A percentile compares a stretch with the other conserved stretches of the same genome.
Conservation (phyloP, 2,113 vertebrate genomes). For the Danionella cerebrum region DNA sequence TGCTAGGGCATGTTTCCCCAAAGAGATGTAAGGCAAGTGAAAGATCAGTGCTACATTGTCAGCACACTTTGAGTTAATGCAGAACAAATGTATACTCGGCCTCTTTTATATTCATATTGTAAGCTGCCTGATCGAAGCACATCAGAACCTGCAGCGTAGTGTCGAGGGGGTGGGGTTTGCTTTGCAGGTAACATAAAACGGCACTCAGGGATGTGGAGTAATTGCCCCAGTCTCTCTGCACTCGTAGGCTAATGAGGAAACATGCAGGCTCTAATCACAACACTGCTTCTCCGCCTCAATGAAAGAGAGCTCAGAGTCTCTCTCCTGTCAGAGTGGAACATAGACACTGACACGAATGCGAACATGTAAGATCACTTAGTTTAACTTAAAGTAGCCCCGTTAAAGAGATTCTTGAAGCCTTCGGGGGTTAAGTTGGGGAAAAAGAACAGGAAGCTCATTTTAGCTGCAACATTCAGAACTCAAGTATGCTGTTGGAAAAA, state of each 20-base stretch:
- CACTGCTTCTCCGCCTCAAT: constrained; percentile 53
- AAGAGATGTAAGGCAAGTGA: constrained; percentile 37
- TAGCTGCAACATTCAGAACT: neutral
- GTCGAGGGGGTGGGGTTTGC: constrained; percentile 51
- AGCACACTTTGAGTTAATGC: constrained; percentile 51
- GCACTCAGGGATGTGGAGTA: constrained; percentile 73
- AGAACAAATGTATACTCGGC: constrained; percentile 57
- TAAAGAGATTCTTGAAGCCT: constrained; percentile 17
- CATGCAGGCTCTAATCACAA: constrained; percentile 73
- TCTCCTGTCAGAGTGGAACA: constrained; percentile 29
- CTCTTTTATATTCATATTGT: constrained; percentile 62
- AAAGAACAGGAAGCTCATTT: constrained; percentile 1
- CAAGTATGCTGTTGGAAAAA: no score
- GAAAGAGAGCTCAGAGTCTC: constrained; percentile 34
- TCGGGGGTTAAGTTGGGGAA: constrained; percentile 7
- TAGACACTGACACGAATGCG: constrained; percentile 8
- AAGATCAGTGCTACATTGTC: constrained; percentile 33
- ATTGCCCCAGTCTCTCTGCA: constrained; percentile 67
- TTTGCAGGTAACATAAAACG: constrained; percentile 75
- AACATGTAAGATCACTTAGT: constrained; percentile 15
- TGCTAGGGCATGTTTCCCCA: constrained; percentile 29
- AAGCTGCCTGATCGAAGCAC: constrained; percentile 63
- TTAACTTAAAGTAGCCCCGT: constrained; percentile 24
- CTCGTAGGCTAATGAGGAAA: constrained; percentile 83
- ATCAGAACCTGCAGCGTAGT: constrained; percentile 57